Evolutionary conservation across 2,888 invertebrate species (phyloP), one percentile per base, ranked within the genome.

Genomic region (Subacronicta megacephala): DNA sequence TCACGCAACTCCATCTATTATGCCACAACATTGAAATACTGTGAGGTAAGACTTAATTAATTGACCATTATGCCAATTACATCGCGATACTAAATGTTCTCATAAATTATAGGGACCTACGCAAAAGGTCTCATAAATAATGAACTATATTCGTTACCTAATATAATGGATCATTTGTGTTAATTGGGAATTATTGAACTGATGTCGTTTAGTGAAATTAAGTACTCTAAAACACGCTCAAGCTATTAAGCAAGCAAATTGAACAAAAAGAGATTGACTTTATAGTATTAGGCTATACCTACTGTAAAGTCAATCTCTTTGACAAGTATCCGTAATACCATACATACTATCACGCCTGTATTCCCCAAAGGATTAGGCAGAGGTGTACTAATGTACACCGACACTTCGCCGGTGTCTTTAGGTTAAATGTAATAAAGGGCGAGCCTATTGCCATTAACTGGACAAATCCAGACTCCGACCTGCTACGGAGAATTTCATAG

Each of bases 1-100:
- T 59, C 77, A 77, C 75, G 77, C 77, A 58, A 71, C 59, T 55
- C 60, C 52, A 45, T 65, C 66, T 46, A 73, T 74, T 72, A 65
- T 61, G 44, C 51, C 74, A 59, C 49, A 59, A 55, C 63, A 66
- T 38, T 67, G 60, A 71, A 55, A 60, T 64, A 58, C 58, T 49
- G 57, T 62, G 57, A 65, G 33, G 44, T 65, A 65, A 61, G 37
- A 43, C 72, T 59, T 61, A 74, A 74, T 74, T 63, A 74, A 74
- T 74, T 53, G 62, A 1, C 65, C 53, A 69, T 74, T 74, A 74
- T 52, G 42, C 16, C 46, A 62, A 63, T 67, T 63, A 63, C 53
- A 47, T 52, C 35, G 29, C 38, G 23, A 61, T 61, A 50, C 42
- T 43, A 63, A 31, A 46, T 16, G 43, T 4, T 37, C 18, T 13